These are phyloP conservation scores for Hypocryptadius cinnamomeus DNA, from an alignment of 2,113 vertebrate species.

Conservation along the genomic window DNA sequence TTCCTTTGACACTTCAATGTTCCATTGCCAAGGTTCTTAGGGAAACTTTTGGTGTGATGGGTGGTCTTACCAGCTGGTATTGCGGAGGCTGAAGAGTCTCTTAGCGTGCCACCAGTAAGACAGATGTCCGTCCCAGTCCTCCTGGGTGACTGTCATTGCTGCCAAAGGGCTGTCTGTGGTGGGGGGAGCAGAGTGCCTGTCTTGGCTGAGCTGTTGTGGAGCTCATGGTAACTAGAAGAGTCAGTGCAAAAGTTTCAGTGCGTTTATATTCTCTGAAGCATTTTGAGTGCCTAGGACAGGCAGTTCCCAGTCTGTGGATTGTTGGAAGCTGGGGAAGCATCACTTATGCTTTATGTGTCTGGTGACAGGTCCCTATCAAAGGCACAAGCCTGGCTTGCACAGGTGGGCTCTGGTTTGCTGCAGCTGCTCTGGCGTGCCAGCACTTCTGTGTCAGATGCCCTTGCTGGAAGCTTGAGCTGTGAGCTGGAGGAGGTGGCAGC, in stretches of 20 bases:
- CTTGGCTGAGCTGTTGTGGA: not conserved
- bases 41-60: not conserved
- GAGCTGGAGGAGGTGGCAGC: not conserved
- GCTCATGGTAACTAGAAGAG: not conserved
- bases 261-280: not conserved
- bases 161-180: not conserved
- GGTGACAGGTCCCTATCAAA: not conserved
- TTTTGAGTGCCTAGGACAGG: not conserved
- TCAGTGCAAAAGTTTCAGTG: not conserved
- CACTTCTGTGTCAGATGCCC: not conserved
- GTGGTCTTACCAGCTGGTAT: accelerated
- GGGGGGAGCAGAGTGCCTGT: not conserved
- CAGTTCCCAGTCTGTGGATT: accelerated
- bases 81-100: not conserved
- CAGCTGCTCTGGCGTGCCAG: not conserved
- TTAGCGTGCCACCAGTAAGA: accelerated
- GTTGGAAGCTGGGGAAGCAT: not conserved
- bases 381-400: accelerated
- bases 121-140: not conserved
- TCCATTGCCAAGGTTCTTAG: not conserved
- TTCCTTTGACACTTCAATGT: not conserved
- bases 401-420: not conserved
- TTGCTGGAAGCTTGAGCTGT: not conserved
- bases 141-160: not conserved
- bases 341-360: not conserved